These are phyloP conservation scores for Ectemnius lituratus DNA, from an alignment of 2,888 invertebrate genomes.

Conservation along the genomic window DNA sequence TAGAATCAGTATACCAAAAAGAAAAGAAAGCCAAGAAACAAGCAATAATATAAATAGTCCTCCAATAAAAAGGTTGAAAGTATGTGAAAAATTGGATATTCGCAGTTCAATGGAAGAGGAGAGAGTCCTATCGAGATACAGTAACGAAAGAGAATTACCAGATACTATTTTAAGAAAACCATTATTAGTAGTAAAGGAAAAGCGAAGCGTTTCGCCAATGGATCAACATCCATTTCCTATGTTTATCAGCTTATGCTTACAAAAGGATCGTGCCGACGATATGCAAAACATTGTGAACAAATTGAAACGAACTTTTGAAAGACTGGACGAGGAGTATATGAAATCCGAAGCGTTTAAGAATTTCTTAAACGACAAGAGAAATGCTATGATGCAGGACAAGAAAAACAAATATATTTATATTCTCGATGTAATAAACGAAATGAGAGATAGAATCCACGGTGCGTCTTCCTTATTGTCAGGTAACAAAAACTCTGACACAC, in stretches of 20 bases:
- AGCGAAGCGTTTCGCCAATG: constrained; percentile 46
- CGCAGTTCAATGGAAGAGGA: too few relatives aligned
- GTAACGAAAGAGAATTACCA: not conserved
- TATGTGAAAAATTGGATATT: too few relatives aligned
- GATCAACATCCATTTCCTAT: constrained; percentile 64
- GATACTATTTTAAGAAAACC: constrained; percentile 43
- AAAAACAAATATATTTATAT: constrained; percentile 58
- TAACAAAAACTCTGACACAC: not conserved
- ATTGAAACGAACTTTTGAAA: constrained; percentile 65
- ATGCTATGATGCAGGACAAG: constrained; percentile 44
- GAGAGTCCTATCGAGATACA: too few relatives aligned
- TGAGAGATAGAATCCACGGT: constrained; percentile 52
- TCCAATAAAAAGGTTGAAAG: too few relatives aligned
- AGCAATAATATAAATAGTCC: too few relatives aligned
- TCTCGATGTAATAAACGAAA: constrained; percentile 60
- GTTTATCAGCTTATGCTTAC: constrained; percentile 66
- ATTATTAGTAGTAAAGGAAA: constrained; percentile 61
- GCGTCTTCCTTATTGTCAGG: not conserved
- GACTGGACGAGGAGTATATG: constrained; percentile 56
- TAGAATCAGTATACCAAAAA: too few relatives aligned
- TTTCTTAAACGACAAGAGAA: constrained; percentile 60
- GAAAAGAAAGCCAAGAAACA: too few relatives aligned
- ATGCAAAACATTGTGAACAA: constrained; percentile 66
- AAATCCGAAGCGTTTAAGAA: constrained; percentile 57
- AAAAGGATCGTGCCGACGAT: constrained; percentile 55